These are phyloP conservation scores for Ictidomys tridecemlineatus DNA, from an alignment of 2,113 vertebrate genomes.

Conservation along the genomic window DNA sequence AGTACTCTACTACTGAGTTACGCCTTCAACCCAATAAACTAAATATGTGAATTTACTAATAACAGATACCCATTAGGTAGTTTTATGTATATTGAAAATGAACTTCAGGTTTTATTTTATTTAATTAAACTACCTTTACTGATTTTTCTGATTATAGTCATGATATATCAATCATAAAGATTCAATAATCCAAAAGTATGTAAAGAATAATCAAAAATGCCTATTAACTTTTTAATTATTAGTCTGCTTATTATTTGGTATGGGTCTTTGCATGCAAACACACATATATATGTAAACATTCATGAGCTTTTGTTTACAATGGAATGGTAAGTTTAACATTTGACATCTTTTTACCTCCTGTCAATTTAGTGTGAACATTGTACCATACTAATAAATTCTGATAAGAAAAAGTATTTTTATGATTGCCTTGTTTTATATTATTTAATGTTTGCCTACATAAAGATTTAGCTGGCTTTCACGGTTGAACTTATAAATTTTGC, in stretches of 20 bases:
- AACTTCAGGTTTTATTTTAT: conserved; percentile 9
- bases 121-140: conserved; percentile 12
- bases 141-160: neutral
- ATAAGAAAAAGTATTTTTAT: neutral
- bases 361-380: neutral
- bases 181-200: neutral
- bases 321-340: neutral
- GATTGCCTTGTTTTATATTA: neutral
- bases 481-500: neutral
- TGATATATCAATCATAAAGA: conserved; percentile 11
- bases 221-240: neutral
- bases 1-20: neutral
- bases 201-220: neutral
- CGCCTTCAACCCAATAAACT: neutral
- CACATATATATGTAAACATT: neutral
- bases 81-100: neutral
- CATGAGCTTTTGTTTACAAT: neutral
- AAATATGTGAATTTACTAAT: neutral
- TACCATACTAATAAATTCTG: neutral
- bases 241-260: neutral
- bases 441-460: neutral
- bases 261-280: neutral
- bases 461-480: neutral
- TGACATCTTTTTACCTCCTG: neutral
- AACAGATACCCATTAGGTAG: neutral